Evolutionary conservation across 2,888 invertebrate genomes (phyloP).

Genomic region (Elysia crispata): DNA sequence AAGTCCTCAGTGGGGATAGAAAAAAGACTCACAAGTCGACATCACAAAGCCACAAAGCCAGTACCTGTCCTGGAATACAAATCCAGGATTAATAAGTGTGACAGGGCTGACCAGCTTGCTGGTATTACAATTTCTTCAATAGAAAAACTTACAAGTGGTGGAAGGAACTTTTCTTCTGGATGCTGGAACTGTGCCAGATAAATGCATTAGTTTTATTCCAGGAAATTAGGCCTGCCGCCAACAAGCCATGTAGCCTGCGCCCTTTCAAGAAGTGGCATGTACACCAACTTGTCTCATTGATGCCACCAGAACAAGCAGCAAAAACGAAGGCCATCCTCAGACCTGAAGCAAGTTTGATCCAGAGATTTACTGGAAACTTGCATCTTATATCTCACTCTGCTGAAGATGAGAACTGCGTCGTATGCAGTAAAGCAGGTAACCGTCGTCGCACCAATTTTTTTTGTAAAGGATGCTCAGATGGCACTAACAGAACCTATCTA

Average conservation of each 20-base stretch:
- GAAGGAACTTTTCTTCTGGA: conserved; percentile 3
- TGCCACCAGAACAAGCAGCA: no score
- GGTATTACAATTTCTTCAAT: neutral
- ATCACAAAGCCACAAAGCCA: conserved; percentile 6
- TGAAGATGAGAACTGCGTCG: no score
- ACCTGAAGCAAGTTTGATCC: no score
- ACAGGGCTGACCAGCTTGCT: conserved; percentile 3
- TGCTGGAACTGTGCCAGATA: conserved; percentile 13
- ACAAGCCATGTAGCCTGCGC: neutral
- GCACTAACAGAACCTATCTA: no score
- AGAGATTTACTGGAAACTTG: no score
- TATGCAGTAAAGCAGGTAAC: no score
- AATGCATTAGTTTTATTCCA: conserved; percentile 1
- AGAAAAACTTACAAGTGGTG: conserved; percentile 1
- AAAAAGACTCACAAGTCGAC: neutral
- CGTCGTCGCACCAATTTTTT: no score
- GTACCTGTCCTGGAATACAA: neutral
- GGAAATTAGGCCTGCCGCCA: neutral
- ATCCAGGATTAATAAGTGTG: neutral
- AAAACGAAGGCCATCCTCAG: no score
- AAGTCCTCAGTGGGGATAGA: neutral
- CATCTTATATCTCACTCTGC: no score
- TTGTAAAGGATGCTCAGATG: no score
- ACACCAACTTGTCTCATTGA: no score
- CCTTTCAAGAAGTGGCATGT: no score